These are phyloP conservation scores for Drosophila punjabiensis DNA, from an alignment of 1,140 invertebrate genomes.

Conservation along the genomic window DNA sequence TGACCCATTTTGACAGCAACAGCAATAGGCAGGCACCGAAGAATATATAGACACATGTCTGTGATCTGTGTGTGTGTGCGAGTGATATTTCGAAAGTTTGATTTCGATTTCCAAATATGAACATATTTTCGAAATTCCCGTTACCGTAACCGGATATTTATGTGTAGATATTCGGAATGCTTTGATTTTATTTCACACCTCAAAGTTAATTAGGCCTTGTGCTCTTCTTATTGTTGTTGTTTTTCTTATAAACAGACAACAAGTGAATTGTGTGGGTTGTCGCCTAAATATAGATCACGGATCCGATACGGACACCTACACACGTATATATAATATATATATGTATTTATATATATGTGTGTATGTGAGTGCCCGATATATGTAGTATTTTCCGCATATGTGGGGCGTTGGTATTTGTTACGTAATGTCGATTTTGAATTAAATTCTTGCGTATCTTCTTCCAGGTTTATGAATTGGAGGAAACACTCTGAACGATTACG, in stretches of 20 bases:
- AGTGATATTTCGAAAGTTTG: conserved; percentile 33
- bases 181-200: conserved; percentile 56
- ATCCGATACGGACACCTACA: conserved; percentile 51
- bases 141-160: conserved; percentile 77
- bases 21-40: conserved; percentile 29
- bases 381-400: conserved; percentile 37
- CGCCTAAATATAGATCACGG: conserved; percentile 80
- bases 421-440: conserved; percentile 67
- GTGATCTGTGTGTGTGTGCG: conserved; percentile 27
- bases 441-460: conserved; percentile 31
- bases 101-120: conserved; percentile 65
- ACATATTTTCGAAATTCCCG: conserved; percentile 59
- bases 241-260: conserved; percentile 72
- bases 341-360: conserved; percentile 19
- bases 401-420: conserved; percentile 77
- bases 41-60: conserved; percentile 1
- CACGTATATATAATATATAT: conserved; percentile 21
- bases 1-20: conserved; percentile 66
- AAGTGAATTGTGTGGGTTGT: conserved; percentile 81
- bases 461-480: background rate
- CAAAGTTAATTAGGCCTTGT: conserved; percentile 66
- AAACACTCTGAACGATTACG: conserved; percentile 40
- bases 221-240: conserved; percentile 34
- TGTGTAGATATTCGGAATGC: conserved; percentile 26
- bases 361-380: conserved; percentile 16